Base-by-base conservation (phyloP, 2,797 vertebrate species). In the Micropoecilia bifurca region DNA sequence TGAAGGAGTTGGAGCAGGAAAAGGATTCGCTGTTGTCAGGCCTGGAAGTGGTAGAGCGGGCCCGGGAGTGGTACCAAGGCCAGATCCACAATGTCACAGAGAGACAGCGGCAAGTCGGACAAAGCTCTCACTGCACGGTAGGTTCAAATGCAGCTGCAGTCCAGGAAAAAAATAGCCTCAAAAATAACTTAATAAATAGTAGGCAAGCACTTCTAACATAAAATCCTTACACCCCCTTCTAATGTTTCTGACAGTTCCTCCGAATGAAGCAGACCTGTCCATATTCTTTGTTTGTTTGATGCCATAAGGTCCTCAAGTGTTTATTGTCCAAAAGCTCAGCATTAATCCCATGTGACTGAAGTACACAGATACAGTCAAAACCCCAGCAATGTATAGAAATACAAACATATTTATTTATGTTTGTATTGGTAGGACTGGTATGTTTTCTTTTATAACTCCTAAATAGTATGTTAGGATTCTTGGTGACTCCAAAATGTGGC, bases 1-100 rank as follows among this genome's bases (percentile, higher is more conserved):
- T 98, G 97, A 97, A 97, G 91, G 97, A 98, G 87, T 92, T 98
- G 95, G 98, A 98, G 91, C 97, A 97, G 91, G 98, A 98, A 93
- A 97, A 98, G 90, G 98, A 98, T 85, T 96, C 96, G 5, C 92
- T 99, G 82, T 93, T 99, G 76, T 96, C 97, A 8, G 98, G 98
- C 0, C 93, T 99, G 93, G 98, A 98, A 71, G 94, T 98, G 93
- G 95, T 98, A 88, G 97, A 98, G 0, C 93, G 85, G 0, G 95
- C 97, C 71, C 95, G 96, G 0, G 97, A 97, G 5, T 99, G 98
- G 98, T 99, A 97, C 95, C 97, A 96, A 89, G 96, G 95, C 75
- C 98, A 98, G 83, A 97, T 99, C 90, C 97, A 97, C 85, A 93
- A 93, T 10, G 96, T 99, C 81, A 97, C 96, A 22, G 97, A 98